Evolutionary conservation across 2,888 invertebrate species (phyloP), one percentile per base, ranked within the genome.

Genomic region (Heteromyza rotundicornis): DNA sequence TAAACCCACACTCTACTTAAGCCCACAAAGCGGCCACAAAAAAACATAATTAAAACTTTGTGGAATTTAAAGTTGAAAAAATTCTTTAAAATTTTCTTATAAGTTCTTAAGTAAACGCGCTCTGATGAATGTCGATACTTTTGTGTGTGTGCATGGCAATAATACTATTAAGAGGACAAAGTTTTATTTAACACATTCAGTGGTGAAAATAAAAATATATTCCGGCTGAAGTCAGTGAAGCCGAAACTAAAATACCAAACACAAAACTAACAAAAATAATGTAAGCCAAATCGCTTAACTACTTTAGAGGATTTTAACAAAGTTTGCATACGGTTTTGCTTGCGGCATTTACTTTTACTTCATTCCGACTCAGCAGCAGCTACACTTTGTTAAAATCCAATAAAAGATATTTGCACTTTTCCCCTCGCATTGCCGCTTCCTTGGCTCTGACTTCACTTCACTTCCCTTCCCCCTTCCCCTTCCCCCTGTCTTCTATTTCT

Each of bases 191-290:
- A n/a, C n/a, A n/a, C n/a, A n/a, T n/a, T n/a, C n/a, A n/a, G n/a
- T n/a, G n/a, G n/a, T n/a, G n/a, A n/a, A n/a, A n/a, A n/a, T n/a
- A n/a, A n/a, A n/a, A n/a, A n/a, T n/a, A n/a, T n/a, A n/a, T n/a
- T n/a, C n/a, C n/a, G n/a, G n/a, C n/a, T n/a, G n/a, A n/a, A n/a
- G 22, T 17, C 14, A 44, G 53, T 36, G 32, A 54, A 54, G 47
- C 23, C 44, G 32, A 40, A 40, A 40, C 10, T 40, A 40, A 40
- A 40, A 40, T n/a, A n/a, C 16, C 16, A 40, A n/a, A 40, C 32
- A 32, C 40, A 14, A 40, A n/a, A 27, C 40, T 3, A 40, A 40
- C 40, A 40, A 40, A n/a, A n/a, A 40, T 40, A 40, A 40, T 7
- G 2, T 14, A 40, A 40, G 40, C 16, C 5, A 47, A 47, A 47